A percentile compares a stretch with the other conserved stretches of the same genome.
Conservation (phyloP, 1,140 invertebrate genomes). For the Ceratosolen solmsi region DNA sequence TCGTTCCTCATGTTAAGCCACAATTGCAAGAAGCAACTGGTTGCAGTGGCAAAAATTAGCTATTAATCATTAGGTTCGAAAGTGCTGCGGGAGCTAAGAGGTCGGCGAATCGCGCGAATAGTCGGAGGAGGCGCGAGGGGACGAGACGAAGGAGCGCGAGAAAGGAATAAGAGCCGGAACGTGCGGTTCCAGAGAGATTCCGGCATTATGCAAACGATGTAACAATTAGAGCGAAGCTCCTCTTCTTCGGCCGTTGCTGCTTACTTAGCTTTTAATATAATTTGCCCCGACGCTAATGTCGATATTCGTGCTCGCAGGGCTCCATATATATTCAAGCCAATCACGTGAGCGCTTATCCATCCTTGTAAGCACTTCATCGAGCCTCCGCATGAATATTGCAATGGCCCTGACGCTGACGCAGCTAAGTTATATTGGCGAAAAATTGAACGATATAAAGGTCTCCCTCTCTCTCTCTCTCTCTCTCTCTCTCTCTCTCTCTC, state of each 20-base stretch:
- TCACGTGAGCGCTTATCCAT: slow-evolving; percentile 39
- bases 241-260: slow-evolving; percentile 55
- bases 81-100: slow-evolving; percentile 32
- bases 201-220: slow-evolving; percentile 69
- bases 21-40: slow-evolving; percentile 62
- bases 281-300: slow-evolving; percentile 57
- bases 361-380: slow-evolving; percentile 42
- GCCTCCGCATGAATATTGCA: slow-evolving; percentile 8
- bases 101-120: neutral
- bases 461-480: neutral
- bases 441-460: neutral
- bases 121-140: neutral
- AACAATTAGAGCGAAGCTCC: slow-evolving; percentile 65
- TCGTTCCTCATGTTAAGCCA: slow-evolving; percentile 46
- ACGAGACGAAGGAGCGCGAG: slow-evolving; percentile 47
- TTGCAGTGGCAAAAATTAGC: slow-evolving; percentile 66
- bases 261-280: slow-evolving; percentile 68
- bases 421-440: neutral
- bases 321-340: neutral
- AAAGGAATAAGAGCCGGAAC: slow-evolving; percentile 52
- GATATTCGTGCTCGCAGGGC: slow-evolving; percentile 49
- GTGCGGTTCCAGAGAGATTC: slow-evolving; percentile 57
- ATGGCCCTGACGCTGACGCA: neutral
- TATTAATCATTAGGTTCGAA: slow-evolving; percentile 64
- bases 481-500: too few relatives aligned